Conservation (phyloP, 2,888 invertebrate species). For the Hypselothyrea guttata region DNA sequence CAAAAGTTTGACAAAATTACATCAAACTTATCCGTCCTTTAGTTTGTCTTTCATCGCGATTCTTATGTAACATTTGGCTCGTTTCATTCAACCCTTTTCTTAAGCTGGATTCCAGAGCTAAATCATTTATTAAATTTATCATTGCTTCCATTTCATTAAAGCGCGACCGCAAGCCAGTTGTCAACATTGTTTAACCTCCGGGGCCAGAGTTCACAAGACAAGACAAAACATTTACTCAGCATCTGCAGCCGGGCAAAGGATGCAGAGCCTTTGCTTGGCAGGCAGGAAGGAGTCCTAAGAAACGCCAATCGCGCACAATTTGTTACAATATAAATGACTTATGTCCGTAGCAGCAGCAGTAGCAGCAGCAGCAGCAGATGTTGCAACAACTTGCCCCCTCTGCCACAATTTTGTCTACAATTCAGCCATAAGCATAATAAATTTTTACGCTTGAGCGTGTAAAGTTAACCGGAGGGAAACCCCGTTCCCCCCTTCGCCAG, state of each 20-base stretch:
- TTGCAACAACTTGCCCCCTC: constrained; percentile 50
- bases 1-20: too few species aligned
- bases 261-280: too few species aligned
- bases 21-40: too few species aligned
- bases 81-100: background rate
- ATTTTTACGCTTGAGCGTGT: constrained; percentile 80
- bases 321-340: constrained; percentile 78
- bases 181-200: constrained; percentile 62
- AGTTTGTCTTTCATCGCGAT: too few species aligned
- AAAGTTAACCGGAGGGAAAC: constrained; percentile 38
- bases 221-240: constrained; percentile 68
- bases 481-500: too few species aligned
- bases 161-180: constrained; percentile 43
- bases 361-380: constrained; percentile 19
- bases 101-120: background rate
- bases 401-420: constrained; percentile 7
- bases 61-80: background rate
- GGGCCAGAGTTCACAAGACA: constrained; percentile 54
- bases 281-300: constrained; percentile 32
- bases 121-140: constrained; percentile 20
- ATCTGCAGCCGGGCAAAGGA: constrained; percentile 50
- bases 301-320: constrained; percentile 76
- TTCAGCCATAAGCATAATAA: constrained; percentile 79
- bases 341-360: constrained; percentile 60
- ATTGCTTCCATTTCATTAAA: constrained; percentile 54